Evolutionary conservation across 1,140 invertebrate genomes (phyloP).

Genomic region (Orius laevigatus): DNA sequence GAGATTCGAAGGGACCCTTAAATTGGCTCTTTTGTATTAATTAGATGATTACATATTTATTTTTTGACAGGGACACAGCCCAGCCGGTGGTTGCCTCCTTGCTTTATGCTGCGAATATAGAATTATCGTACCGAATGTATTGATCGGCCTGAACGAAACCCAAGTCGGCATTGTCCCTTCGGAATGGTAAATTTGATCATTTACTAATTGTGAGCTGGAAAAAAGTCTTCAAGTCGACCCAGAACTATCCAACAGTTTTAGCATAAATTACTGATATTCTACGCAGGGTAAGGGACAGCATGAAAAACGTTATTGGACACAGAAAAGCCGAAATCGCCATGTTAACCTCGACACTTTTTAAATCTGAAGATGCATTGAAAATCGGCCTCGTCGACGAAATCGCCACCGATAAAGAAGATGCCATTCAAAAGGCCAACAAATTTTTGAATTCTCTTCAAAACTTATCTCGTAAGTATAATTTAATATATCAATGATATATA

Average conservation of each 20-base stretch:
- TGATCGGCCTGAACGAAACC: conserved; percentile 64
- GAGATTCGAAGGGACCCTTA: too few relatives aligned
- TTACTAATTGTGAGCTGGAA: conserved; percentile 33
- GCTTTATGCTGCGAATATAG: conserved; percentile 68
- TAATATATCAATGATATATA: background rate
- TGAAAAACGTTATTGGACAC: conserved; percentile 35
- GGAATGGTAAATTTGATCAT: conserved; percentile 15
- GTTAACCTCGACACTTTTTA: conserved; percentile 50
- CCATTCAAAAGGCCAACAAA: conserved; percentile 42
- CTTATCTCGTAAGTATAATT: conserved; percentile 33
- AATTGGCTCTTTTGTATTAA: too few relatives aligned
- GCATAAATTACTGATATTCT: too few relatives aligned
- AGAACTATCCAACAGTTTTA: too few relatives aligned
- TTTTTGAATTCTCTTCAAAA: conserved; percentile 45
- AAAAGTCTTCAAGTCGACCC: too few relatives aligned
- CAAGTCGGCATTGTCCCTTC: conserved; percentile 59
- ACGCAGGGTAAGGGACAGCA: conserved; percentile 36
- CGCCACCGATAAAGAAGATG: conserved; percentile 46
- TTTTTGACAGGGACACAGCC: conserved; percentile 47
- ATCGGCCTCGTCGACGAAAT: conserved; percentile 60
- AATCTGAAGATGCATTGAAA: conserved; percentile 56
- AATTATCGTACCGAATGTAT: conserved; percentile 58
- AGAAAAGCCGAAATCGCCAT: conserved; percentile 53
- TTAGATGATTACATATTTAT: too few relatives aligned
- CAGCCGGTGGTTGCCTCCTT: conserved; percentile 68